Base-by-base conservation (phyloP, 1,140 invertebrate species). In the Dendroctonus valens region DNA sequence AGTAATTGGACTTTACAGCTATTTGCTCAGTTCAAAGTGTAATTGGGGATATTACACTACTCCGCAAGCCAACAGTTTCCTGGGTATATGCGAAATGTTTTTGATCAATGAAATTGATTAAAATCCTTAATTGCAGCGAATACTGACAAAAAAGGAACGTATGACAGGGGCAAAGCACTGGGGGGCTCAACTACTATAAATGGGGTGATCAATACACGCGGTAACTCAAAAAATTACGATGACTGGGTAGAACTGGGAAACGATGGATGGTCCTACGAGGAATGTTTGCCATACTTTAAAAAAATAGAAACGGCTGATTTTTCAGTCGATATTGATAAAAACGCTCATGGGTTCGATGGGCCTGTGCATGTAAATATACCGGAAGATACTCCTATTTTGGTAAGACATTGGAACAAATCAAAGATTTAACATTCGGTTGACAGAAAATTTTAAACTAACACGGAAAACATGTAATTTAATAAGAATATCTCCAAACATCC, bases 181-280 rank as follows among this genome's bases (percentile, higher is more conserved):
- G 92, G 92, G 1, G 92, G 92, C 0, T 85, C 86, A 0, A 90
- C 88, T 15, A 85, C 89, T 3, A 85, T 95, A 15, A 95, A 96
- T 75, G 91, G 88, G 50, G 94, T 95, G 91, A 86, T 93, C 14
- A 95, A 94, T 77, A 89, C 91, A 0, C 81, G 93, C 42, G 94
- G 93, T 0, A 87, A 92, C 79, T 81, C 81, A 3, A 63, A 72
- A 44, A 85, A 87, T 67, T 86, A 82, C 60, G 82, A 86, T 55
- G 76, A 79, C 51, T 94, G 92, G 91, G 85, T 83, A 48, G 69
- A 75, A 72, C 67, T 85, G 71, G 91, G 91, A 0, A 94, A 87
- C 0, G 65, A 73, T 0, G 85, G 85, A 3, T 91, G 89, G 89
- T 83, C 84, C 5, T 91, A 85, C 69, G 75, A 83, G 5, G 82